Evolutionary conservation across 2,113 vertebrate genomes (phyloP), one percentile per base, ranked within the genome.

Genomic region (Centropus unirufus): DNA sequence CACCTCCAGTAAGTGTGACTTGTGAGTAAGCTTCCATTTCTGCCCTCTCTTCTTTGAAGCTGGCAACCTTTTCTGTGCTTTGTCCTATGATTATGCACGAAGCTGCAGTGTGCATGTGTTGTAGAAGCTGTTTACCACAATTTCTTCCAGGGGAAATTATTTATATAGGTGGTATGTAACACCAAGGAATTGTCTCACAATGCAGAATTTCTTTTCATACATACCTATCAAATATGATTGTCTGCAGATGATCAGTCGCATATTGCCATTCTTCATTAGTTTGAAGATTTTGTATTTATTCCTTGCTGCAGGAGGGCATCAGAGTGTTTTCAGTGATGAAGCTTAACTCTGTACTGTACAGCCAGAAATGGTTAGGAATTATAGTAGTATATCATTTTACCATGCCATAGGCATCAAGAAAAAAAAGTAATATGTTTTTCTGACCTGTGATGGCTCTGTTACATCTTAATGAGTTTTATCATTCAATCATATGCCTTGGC

Each of bases 21-120:
- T 93, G 63, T 95, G 92, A 96, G 75, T 95, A 97, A 97, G 90
- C 59, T 97, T 95, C 92, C 93, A 90, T 95, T 97, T 96, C 94
- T 96, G 90, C 92, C 67, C 59, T 95, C 74, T 96, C 32, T 26
- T 92, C 67, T 92, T 88, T 67, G 72, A 86, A 96, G 61, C 75
- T 91, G 92, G 84, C 79, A 95, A 20, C 78, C 68, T 95, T 88
- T 21, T 74, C 78, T 83, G 44, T 67, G 46, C 85, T 91, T 95
- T 1, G 1, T 83, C 75, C 63, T 83, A 1, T 94, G 32, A 57
- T 34, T 75, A 44, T 92, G 44, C 78, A 64, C 11, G 0, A 81
- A n/a, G 64, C 61, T 93, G 61, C 76, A 78, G 57, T 36, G 46
- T 87, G 82, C 3, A 1, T 66, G 49, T 52, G 44, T 80, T 83